A percentile compares a stretch with the other conserved stretches of the same genome.
Evolutionary conservation across 2,113 vertebrate species (phyloP).

Genomic region (Xenopus laevis): DNA sequence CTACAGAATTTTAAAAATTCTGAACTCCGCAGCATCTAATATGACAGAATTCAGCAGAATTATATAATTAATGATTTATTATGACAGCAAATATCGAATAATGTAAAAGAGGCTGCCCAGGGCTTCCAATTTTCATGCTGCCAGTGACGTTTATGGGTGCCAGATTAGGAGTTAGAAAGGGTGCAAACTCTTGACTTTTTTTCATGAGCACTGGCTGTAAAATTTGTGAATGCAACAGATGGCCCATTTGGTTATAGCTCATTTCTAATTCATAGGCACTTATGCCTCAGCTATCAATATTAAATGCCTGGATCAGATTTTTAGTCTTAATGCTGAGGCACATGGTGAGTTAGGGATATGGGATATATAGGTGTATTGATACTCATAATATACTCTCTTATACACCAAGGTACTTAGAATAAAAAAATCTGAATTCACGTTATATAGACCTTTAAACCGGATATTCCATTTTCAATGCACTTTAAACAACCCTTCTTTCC

Average conservation of each 20-base stretch:
- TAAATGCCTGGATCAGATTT: neutral
- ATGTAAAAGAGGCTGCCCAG: neutral
- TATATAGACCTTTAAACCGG: neutral
- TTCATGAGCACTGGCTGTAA: neutral
- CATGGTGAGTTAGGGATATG: neutral
- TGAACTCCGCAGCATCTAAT: too few species aligned
- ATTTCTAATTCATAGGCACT: conserved; percentile 5
- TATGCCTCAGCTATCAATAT: neutral
- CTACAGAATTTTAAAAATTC: too few species aligned
- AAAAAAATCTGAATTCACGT: neutral
- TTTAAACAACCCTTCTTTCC: conserved; percentile 12
- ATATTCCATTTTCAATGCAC: neutral
- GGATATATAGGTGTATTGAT: neutral
- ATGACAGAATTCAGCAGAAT: too few species aligned
- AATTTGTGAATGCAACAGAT: conserved; percentile 4
- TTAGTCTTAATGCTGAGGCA: neutral
- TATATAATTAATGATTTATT: too few species aligned
- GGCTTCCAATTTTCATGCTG: neutral
- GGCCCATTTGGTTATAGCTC: conserved; percentile 1
- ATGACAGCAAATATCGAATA: neutral
- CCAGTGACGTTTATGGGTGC: neutral
- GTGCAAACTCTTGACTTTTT: neutral
- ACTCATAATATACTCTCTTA: neutral
- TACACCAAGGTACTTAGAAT: neutral
- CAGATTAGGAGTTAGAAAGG: neutral